phyloP scores from a whole-genome alignment of 2,888 invertebrate genomes.

The Piscicola geometra region DNA sequence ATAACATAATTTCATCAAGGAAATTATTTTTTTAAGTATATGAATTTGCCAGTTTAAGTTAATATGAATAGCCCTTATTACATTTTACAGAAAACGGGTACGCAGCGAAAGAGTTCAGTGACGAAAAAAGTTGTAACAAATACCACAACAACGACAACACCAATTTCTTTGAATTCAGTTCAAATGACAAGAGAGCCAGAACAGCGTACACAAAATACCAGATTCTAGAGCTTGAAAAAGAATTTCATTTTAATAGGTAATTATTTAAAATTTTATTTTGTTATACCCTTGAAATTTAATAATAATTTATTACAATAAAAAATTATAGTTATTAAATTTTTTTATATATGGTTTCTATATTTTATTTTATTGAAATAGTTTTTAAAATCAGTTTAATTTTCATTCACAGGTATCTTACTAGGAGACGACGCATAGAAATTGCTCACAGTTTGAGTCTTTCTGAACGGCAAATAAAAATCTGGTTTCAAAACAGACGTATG shows the following conservation, averaged over 20 bases:
- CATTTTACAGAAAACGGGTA: too few relatives aligned
- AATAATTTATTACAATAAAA: not conserved
- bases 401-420: slow-evolving; percentile 77
- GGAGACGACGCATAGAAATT: slow-evolving; percentile 92
- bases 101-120: not conserved
- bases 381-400: too few relatives aligned
- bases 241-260: slow-evolving; percentile 36
- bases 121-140: not conserved
- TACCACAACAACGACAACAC: not conserved
- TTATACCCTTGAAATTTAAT: too few relatives aligned
- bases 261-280: too few relatives aligned
- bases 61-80: too few relatives aligned
- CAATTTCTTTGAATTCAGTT: not conserved
- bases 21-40: too few relatives aligned
- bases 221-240: slow-evolving; percentile 84
- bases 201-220: slow-evolving; percentile 96
- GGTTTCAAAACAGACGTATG: slow-evolving; percentile 68
- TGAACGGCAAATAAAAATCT: slow-evolving; percentile 73
- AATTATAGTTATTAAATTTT: not conserved
- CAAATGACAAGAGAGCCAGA: slow-evolving; percentile 65
- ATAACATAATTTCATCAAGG: too few relatives aligned
- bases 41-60: too few relatives aligned
- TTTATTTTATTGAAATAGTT: not conserved
- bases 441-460: slow-evolving; percentile 92
- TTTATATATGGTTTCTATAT: not conserved